A percentile compares a stretch with the other conserved stretches of the same genome.
phyloP scores from a whole-genome alignment of 2,113 vertebrate species.

The Cnemophilus loriae region DNA sequence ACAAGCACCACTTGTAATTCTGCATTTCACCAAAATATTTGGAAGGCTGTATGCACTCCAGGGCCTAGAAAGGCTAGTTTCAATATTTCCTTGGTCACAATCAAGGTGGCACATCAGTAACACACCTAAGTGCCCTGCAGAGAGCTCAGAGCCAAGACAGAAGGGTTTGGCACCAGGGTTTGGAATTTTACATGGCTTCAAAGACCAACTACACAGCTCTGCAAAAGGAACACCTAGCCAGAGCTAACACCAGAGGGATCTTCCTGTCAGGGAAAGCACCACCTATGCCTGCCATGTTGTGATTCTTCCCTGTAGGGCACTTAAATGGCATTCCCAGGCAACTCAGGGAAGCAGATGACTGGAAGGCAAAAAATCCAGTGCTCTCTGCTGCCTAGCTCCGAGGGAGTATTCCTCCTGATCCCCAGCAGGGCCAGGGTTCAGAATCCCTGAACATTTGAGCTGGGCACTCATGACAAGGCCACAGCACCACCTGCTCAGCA shows the following conservation, averaged over 20 bases:
- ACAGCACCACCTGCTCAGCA: background rate
- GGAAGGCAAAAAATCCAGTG: background rate
- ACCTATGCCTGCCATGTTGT: rapidly evolving
- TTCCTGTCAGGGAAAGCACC: background rate
- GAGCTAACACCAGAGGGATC: background rate
- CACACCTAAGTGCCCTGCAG: background rate
- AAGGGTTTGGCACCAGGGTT: background rate
- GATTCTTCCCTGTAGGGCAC: background rate
- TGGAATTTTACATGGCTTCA: background rate
- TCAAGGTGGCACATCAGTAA: background rate
- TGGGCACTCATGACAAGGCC: background rate
- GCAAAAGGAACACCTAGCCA: background rate
- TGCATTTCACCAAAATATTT: background rate
- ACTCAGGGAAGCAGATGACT: background rate
- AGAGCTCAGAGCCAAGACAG: background rate
- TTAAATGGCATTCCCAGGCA: background rate
- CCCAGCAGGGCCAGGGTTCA: background rate
- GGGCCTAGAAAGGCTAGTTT: background rate
- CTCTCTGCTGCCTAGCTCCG: background rate
- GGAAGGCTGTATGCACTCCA: background rate
- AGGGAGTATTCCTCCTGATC: background rate
- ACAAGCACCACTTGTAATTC: background rate
- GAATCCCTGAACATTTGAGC: background rate
- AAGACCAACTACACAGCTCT: background rate
- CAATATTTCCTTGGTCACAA: background rate